Conservation (phyloP, 2,888 invertebrate species). For the Harpalus rubripes region DNA sequence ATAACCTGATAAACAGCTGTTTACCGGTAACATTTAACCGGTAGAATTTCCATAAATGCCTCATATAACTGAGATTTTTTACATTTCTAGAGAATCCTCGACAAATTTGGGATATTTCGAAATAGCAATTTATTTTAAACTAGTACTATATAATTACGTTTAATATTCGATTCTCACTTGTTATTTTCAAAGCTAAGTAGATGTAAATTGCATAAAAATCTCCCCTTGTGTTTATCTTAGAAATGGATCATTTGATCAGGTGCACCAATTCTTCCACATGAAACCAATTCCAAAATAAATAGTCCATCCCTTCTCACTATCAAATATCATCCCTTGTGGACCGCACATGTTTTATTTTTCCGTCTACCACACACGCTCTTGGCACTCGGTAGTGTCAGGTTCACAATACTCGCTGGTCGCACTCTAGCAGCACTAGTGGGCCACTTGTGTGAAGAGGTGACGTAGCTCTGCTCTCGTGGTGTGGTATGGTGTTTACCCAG, state of each 20-base stretch:
- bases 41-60: too few species aligned
- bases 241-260: neutral
- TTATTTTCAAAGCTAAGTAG: too few species aligned
- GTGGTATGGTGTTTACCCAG: constrained; percentile 25
- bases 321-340: constrained; percentile 15
- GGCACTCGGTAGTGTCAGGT: constrained; percentile 19
- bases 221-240: too few species aligned
- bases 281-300: neutral
- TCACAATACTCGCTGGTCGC: constrained; percentile 27
- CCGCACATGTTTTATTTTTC: constrained; percentile 5
- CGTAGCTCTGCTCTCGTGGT: neutral
- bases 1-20: too few species aligned
- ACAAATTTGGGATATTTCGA: too few species aligned
- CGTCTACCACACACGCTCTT: constrained; percentile 17
- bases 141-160: too few species aligned
- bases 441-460: constrained; percentile 38
- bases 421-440: constrained; percentile 20
- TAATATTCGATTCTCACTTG: too few species aligned
- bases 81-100: too few species aligned
- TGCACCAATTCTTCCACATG: neutral
- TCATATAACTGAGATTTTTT: too few species aligned
- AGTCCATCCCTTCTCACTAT: neutral
- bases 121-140: too few species aligned
- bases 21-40: too few species aligned
- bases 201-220: too few species aligned